Evolutionary conservation across 2,113 vertebrate species (phyloP).

Genomic region (Takifugu bimaculatus): DNA sequence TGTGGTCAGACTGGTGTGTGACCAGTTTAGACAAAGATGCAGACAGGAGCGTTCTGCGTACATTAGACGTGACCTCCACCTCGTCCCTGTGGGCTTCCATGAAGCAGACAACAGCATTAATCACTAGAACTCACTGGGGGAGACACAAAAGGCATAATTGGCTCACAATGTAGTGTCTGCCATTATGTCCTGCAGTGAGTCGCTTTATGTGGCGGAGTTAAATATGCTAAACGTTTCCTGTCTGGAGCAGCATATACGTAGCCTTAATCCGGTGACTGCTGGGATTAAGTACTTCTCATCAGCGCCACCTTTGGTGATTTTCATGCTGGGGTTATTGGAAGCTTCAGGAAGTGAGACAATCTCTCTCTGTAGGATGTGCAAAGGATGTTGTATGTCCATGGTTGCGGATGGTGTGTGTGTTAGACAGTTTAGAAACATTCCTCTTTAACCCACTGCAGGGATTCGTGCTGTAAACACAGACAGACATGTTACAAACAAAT

Average conservation of each 20-base stretch:
- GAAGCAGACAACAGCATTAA: not conserved
- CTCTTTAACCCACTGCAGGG: constrained; percentile 24
- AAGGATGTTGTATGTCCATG: not conserved
- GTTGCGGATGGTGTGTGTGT: not conserved
- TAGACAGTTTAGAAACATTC: constrained; percentile 1
- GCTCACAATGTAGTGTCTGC: not conserved
- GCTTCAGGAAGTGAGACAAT: not conserved
- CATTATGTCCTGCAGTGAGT: not conserved
- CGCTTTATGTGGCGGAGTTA: not conserved
- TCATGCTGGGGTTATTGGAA: not conserved
- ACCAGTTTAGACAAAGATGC: too few species aligned
- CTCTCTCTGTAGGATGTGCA: not conserved
- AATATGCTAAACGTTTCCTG: not conserved
- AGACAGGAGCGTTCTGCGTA: too few species aligned
- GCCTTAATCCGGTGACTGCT: not conserved
- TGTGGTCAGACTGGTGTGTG: too few species aligned
- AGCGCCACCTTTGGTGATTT: not conserved
- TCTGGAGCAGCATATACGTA: too few species aligned
- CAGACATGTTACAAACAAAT: constrained; percentile 48
- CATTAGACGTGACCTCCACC: too few species aligned
- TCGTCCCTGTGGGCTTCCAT: too few species aligned
- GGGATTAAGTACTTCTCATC: not conserved
- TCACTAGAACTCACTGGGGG: not conserved
- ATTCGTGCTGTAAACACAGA: constrained; percentile 51
- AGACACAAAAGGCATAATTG: not conserved